These are phyloP conservation scores for Notoglanidium macrostoma DNA, from an alignment of 2,797 vertebrate species.

Conservation along the genomic window DNA sequence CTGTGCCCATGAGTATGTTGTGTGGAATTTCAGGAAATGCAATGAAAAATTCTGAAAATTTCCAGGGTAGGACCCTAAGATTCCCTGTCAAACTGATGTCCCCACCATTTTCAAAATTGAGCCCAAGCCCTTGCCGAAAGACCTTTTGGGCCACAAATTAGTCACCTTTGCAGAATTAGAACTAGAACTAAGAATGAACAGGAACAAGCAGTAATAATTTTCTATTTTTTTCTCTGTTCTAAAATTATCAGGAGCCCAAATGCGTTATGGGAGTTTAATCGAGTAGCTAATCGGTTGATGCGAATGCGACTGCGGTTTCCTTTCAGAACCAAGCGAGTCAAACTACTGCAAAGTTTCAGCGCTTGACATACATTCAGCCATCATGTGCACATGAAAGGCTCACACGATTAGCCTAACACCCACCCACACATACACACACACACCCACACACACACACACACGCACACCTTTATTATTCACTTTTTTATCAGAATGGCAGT, in stretches of 20 bases:
- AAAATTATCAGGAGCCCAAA: not conserved
- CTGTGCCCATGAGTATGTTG: too few relatives aligned
- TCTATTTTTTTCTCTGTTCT: not conserved
- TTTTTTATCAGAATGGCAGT: not conserved
- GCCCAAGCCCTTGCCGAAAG: not conserved
- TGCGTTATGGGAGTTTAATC: constrained; percentile 6
- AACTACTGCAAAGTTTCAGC: not conserved
- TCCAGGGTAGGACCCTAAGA: too few relatives aligned
- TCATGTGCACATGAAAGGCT: not conserved
- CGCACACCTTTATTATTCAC: not conserved
- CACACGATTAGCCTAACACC: too few relatives aligned
- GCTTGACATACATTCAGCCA: not conserved
- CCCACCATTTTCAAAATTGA: too few relatives aligned
- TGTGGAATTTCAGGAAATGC: too few relatives aligned
- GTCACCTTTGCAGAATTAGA: not conserved
- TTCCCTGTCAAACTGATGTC: too few relatives aligned
- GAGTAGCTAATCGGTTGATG: not conserved
- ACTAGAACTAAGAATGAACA: not conserved
- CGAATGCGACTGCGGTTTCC: constrained; percentile 4
- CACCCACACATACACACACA: not conserved
- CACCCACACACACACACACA: constrained; percentile 18
- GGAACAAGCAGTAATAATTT: not conserved
- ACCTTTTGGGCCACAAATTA: not conserved
- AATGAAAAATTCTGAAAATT: too few relatives aligned
- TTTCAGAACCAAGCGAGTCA: not conserved